Percentiles rank a stretch among this genome's conserved stretches.
Evolutionary conservation across 2,797 vertebrate species (phyloP).

Genomic region (Epinephelus awoara): DNA sequence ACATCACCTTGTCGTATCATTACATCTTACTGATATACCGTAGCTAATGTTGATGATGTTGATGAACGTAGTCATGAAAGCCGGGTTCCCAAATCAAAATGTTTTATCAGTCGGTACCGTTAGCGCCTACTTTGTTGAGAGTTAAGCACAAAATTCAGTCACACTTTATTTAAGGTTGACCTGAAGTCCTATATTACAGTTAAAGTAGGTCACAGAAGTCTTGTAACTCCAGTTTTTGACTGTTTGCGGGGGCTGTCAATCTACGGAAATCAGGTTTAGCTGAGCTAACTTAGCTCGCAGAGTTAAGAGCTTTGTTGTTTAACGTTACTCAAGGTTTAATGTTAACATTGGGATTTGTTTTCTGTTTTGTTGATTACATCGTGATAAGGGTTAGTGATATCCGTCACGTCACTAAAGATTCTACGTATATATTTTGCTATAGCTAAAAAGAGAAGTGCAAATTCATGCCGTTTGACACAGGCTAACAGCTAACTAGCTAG

Average conservation of each 20-base stretch:
- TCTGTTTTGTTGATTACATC: too few species aligned
- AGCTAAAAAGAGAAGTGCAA: conserved; percentile 29
- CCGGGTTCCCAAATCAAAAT: not conserved
- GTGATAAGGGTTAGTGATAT: rapidly evolving
- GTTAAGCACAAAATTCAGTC: not conserved
- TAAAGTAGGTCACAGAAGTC: not conserved
- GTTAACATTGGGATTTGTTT: not conserved
- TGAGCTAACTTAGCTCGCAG: conserved; percentile 14
- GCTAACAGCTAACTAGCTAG: conserved; percentile 14
- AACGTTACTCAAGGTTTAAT: not conserved
- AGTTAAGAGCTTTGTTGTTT: not conserved
- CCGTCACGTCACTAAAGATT: rapidly evolving
- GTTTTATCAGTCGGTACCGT: not conserved
- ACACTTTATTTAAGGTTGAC: not conserved
- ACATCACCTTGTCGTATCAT: not conserved
- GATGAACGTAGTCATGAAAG: not conserved
- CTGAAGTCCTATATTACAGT: too few species aligned
- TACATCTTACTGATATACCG: too few species aligned
- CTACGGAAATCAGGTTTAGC: conserved; percentile 8
- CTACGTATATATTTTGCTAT: rapidly evolving
- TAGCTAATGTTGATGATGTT: too few species aligned
- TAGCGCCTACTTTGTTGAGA: not conserved
- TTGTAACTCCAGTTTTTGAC: not conserved
- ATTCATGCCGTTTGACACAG: conserved; percentile 50
- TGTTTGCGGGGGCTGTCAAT: not conserved